Percentiles rank a stretch among this genome's conserved stretches.
Evolutionary conservation across 2,888 invertebrate species (phyloP).

Genomic region (Tachystola acroxantha): DNA sequence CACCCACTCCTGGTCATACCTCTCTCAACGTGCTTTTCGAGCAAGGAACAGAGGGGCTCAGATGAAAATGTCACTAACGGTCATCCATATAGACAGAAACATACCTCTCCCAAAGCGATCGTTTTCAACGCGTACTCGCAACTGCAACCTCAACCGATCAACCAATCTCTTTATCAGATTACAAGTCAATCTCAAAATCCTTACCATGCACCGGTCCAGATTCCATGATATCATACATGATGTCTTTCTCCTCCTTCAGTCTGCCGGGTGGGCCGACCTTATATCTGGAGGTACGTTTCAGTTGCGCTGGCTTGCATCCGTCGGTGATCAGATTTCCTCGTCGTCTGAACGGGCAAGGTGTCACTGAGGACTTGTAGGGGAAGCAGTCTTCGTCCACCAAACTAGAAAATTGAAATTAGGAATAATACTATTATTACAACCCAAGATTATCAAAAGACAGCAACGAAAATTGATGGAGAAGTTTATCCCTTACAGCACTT

Average conservation of each 20-base stretch:
- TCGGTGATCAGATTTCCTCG: conserved; percentile 62
- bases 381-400: conserved; percentile 92
- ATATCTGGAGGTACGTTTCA: conserved; percentile 80
- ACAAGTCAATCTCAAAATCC: conserved; percentile 6
- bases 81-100: no score
- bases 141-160: no score
- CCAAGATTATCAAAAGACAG: no score
- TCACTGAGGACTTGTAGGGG: conserved; percentile 83
- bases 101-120: no score
- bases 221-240: conserved; percentile 93
- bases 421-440: neutral
- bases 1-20: no score
- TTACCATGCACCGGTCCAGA: conserved; percentile 96
- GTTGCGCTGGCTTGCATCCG: conserved; percentile 74
- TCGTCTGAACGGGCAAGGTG: conserved; percentile 80
- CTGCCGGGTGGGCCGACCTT: conserved; percentile 87
- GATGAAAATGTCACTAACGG: no score
- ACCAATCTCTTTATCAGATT: no score
- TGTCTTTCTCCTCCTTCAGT: conserved; percentile 86
- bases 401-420: conserved; percentile 78
- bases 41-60: no score
- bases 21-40: no score
- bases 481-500: no score
- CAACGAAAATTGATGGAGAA: no score
- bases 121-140: no score